Conservation (phyloP, 35 echinoderm and acorn worm genomes). For the Acanthaster planci region DNA sequence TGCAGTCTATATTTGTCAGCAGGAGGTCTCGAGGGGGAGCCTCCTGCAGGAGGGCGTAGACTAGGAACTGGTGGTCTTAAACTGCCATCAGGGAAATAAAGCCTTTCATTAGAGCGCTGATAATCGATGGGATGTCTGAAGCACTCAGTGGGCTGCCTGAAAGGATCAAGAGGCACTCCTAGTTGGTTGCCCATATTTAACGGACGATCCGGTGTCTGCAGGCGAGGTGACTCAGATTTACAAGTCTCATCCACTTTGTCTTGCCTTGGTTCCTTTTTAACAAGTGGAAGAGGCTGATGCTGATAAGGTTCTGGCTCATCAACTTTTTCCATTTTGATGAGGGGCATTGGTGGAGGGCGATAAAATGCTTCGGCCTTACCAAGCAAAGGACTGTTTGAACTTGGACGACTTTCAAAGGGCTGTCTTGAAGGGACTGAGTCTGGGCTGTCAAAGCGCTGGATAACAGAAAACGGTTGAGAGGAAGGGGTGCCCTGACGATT, state of each 20-base stretch:
- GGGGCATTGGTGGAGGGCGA: neutral
- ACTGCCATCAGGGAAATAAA: constrained; percentile 13
- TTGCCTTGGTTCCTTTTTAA: neutral
- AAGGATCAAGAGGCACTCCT: neutral
- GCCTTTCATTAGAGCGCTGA: constrained; percentile 4
- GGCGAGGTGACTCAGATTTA: neutral
- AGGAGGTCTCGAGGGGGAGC: neutral
- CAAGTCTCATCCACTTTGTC: neutral
- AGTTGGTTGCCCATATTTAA: neutral
- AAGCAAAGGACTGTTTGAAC: neutral
- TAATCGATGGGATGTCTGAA: constrained; percentile 15
- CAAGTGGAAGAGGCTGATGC: constrained; percentile 2
- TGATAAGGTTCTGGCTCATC: neutral
- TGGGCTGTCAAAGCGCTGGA: neutral
- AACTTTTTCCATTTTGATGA: constrained; percentile 13
- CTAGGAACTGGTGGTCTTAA: constrained; percentile 5
- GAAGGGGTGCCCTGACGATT: neutral
- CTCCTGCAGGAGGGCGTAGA: neutral
- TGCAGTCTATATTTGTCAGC: neutral
- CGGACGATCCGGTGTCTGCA: neutral
- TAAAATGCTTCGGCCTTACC: neutral
- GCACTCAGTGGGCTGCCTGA: neutral
- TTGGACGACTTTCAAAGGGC: neutral
- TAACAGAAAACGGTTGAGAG: constrained; percentile 11
- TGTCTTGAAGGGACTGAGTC: neutral